Base-by-base conservation (phyloP, 2,797 vertebrate genomes). In the Telmatherina bonti region DNA sequence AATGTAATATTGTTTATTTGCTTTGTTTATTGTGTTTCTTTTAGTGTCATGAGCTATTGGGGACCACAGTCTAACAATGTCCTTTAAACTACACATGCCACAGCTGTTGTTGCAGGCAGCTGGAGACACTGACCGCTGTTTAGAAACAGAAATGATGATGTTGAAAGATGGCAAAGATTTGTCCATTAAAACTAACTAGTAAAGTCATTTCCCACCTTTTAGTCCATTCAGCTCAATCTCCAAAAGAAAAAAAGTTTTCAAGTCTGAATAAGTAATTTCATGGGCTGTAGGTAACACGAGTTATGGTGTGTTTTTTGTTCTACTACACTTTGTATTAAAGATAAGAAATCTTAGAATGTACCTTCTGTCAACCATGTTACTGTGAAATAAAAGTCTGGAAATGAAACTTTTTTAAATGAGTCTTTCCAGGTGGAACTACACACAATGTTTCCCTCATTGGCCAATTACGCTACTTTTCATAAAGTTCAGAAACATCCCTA, bases 401-500 rank as follows among this genome's bases (percentile, higher is more conserved):
- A 26, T 22, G 49, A 51, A 22, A 18, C 7, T 24, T 47, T 22
- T 47, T 2, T n/a, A n/a, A n/a, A n/a, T n/a, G 24, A 22, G 24
- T 2, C 22, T 36, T 38, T 29, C 13, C n/a, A 26, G 30, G 12
- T 3, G 36, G 26, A 29, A 55, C 43, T 33, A 43, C 22, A 38
- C 62, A 15, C 52, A 41, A 1, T 67, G 43, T 54, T 33, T 35
- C 47, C 54, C 36, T 49, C 47, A 30, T 61, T 45, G n/a, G 62
- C 30, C 43, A 20, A 0, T 54, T 35, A 20, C 30, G 60, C 4
- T 63, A 24, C 22, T 45, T 24, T 22, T 69, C 12, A 59, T 60
- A 55, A 11, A n/a, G 29, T 74, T 63, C 59, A 47, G 9, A 61
- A 60, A 57, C 70, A 52, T 59, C 55, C 59, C 2, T 2, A 22